Conservation (phyloP, 2,888 invertebrate genomes). For the Drosophila ezoana region DNA sequence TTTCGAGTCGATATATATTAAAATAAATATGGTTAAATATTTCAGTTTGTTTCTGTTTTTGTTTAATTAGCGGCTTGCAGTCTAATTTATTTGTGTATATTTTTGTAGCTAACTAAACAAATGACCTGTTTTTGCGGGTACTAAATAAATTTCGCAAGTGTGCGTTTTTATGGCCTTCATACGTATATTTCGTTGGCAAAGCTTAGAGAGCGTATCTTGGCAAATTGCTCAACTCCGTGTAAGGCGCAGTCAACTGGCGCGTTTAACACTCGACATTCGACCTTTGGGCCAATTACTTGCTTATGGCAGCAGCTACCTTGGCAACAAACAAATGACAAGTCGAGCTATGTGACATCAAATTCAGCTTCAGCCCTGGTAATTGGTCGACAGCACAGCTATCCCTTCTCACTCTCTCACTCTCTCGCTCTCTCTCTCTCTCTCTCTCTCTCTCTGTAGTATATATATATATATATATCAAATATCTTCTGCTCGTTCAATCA, state of each 20-base stretch:
- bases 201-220: slow-evolving; percentile 10
- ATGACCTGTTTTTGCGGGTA: slow-evolving; percentile 23
- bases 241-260: slow-evolving; percentile 3
- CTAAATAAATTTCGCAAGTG: slow-evolving; percentile 10
- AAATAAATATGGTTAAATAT: neutral
- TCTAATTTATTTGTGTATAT: slow-evolving; percentile 4
- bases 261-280: slow-evolving; percentile 19
- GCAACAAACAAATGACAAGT: slow-evolving; percentile 10
- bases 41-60: neutral
- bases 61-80: slow-evolving; percentile 22
- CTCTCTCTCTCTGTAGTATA: neutral
- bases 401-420: too few relatives aligned
- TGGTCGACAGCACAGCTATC: slow-evolving; percentile 9
- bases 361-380: slow-evolving; percentile 30
- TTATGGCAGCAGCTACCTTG: slow-evolving; percentile 7
- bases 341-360: slow-evolving; percentile 25
- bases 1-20: neutral
- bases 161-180: neutral
- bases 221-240: slow-evolving; percentile 8
- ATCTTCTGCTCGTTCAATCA: slow-evolving; percentile 1
- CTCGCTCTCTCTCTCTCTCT: too few relatives aligned
- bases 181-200: slow-evolving; percentile 6
- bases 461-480: neutral
- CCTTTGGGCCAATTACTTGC: slow-evolving; percentile 19
- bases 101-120: slow-evolving; percentile 32